phyloP scores from a whole-genome alignment of 2,888 invertebrate genomes.

The Tetragonisca angustula region DNA sequence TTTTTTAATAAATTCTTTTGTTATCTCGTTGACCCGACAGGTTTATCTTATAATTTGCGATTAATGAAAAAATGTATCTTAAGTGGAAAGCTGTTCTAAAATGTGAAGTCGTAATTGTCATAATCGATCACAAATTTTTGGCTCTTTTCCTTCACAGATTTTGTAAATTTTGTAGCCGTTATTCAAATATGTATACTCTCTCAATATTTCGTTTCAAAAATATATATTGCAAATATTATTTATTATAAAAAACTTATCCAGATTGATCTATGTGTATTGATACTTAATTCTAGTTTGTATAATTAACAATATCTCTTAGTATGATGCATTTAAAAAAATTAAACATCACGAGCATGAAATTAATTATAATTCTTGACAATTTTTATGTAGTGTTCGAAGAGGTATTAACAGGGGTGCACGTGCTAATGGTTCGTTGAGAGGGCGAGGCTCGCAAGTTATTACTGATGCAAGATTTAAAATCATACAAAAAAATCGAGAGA shows the following conservation, averaged over 20 bases:
- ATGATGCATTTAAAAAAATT: not conserved
- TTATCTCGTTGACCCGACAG: not conserved
- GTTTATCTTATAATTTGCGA: not conserved
- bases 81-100: not conserved
- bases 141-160: not conserved
- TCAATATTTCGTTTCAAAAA: not conserved
- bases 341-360: not conserved
- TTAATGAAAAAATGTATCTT: not conserved
- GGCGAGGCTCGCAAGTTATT: slow-evolving; percentile 72
- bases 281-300: not conserved
- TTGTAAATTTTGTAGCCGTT: not conserved
- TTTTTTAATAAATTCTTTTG: not conserved
- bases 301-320: not conserved
- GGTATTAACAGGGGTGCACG: slow-evolving; percentile 69
- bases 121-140: not conserved
- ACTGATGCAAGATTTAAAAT: slow-evolving; percentile 92
- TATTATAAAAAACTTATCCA: not conserved
- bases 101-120: not conserved
- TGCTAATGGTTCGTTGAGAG: slow-evolving; percentile 66
- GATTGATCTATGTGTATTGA: not conserved
- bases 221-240: not conserved
- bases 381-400: slow-evolving; percentile 65
- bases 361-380: not conserved
- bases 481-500: slow-evolving; percentile 90
- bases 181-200: not conserved